These are phyloP conservation scores for Drosophila obscura DNA, from an alignment of 1,140 invertebrate genomes.

Conservation along the genomic window DNA sequence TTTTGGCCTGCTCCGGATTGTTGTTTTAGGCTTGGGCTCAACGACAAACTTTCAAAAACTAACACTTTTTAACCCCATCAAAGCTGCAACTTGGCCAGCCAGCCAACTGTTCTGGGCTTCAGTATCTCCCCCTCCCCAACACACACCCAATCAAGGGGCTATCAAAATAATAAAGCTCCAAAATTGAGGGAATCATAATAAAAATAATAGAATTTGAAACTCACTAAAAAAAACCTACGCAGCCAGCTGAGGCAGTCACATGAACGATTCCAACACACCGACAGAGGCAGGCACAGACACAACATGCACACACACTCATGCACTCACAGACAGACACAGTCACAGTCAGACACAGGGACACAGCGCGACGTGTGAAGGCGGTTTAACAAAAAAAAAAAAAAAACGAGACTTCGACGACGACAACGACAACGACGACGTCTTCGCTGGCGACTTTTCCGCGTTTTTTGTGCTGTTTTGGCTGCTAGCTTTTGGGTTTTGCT, in stretches of 20 bases:
- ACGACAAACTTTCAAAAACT: conserved; percentile 23
- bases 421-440: conserved; percentile 16
- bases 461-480: conserved; percentile 41
- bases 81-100: conserved; percentile 31
- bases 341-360: conserved; percentile 19
- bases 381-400: conserved; percentile 27
- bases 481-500: conserved; percentile 47
- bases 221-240: conserved; percentile 39
- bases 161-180: not conserved
- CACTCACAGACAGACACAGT: conserved; percentile 18
- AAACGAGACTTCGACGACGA: conserved; percentile 26
- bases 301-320: conserved; percentile 11
- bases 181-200: not conserved
- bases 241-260: conserved; percentile 57
- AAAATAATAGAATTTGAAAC: conserved; percentile 13
- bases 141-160: too few species aligned
- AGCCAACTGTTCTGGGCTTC: conserved; percentile 18
- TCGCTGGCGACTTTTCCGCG: conserved; percentile 38
- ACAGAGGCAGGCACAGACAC: conserved; percentile 29
- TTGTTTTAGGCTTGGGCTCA: too few species aligned
- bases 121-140: not conserved
- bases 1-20: not conserved
- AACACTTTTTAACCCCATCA: conserved; percentile 18
- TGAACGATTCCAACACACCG: conserved; percentile 33
- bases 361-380: conserved; percentile 27